Evolutionary conservation across 2,888 invertebrate species (phyloP).

Genomic region (Acanthopleura granulata): DNA sequence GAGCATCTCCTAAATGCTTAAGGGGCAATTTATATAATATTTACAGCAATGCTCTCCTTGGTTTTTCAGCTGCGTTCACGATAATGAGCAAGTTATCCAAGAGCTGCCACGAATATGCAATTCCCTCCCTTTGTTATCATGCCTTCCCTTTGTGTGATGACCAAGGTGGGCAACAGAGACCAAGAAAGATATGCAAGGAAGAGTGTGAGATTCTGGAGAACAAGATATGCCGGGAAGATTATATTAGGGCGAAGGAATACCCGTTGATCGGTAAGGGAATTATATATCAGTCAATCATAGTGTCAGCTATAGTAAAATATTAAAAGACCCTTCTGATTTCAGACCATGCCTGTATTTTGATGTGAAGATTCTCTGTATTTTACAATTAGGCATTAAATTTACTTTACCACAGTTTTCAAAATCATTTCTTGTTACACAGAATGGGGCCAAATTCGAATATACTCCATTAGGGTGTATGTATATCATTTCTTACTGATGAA

Average conservation of each 20-base stretch:
- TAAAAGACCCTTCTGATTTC: too few relatives aligned
- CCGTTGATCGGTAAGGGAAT: slow-evolving; percentile 71
- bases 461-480: too few relatives aligned
- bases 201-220: slow-evolving; percentile 94
- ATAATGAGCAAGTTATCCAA: slow-evolving; percentile 74
- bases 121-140: slow-evolving; percentile 91
- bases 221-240: slow-evolving; percentile 91
- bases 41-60: neutral
- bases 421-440: too few relatives aligned
- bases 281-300: too few relatives aligned
- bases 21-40: neutral
- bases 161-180: slow-evolving; percentile 54
- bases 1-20: too few relatives aligned
- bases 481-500: too few relatives aligned
- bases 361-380: too few relatives aligned
- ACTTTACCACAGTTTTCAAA: too few relatives aligned
- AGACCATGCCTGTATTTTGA: too few relatives aligned
- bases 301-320: too few relatives aligned
- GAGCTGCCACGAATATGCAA: slow-evolving; percentile 88
- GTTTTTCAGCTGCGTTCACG: slow-evolving; percentile 55
- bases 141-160: slow-evolving; percentile 92
- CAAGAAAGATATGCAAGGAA: slow-evolving; percentile 87
- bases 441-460: too few relatives aligned
- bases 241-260: slow-evolving; percentile 93
- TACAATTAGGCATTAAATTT: too few relatives aligned